Evolutionary conservation across 2,888 invertebrate genomes (phyloP), one percentile per base, ranked within the genome.

Genomic region (Synergus japonicus): DNA sequence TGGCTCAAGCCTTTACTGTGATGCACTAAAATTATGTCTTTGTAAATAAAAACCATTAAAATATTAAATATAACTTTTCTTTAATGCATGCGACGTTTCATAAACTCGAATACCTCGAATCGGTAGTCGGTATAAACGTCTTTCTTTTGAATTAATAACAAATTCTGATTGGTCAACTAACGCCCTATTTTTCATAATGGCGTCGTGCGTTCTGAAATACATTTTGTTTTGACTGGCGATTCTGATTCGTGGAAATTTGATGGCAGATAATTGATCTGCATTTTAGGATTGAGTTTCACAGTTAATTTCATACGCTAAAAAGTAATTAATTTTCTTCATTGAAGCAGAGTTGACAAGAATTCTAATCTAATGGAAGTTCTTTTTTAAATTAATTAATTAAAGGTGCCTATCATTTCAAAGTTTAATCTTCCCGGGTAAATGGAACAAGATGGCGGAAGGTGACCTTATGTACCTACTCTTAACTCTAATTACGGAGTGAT

Each of bases 131-230:
- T 37, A 37, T 22, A 73, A 73, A 73, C 73, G 54, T 73, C 37
- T 54, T 73, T 73, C 73, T 73, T 73, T 73, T 73, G 73, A 73
- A 73, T 73, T 73, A 73, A 73, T 73, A 73, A 73, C 73, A 73
- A 73, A 73, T 54, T 54, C 9, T 15, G 73, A 73, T 73, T 73
- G 73, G 73, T 54, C 12, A 8, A 73, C 37, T 37, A 29, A 54
- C 13, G 37, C 73, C 73, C 73, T n/a, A 8, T 15, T 1, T 15
- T 46, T 69, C 43, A 37, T 9, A 9, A 37, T 69, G 37, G 15
- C 73, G 15, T 49, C 54, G 8, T 49, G 37, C 37, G 54, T 73
- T 73, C 73, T 13, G 37, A 73, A 73, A 54, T 15, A 0, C 49
- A 54, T 29, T 15, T 1, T 37, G 22, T 22, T 60, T 22, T 29